phyloP scores from a whole-genome alignment of 2,888 invertebrate species.

The Chloroclysta siterata region DNA sequence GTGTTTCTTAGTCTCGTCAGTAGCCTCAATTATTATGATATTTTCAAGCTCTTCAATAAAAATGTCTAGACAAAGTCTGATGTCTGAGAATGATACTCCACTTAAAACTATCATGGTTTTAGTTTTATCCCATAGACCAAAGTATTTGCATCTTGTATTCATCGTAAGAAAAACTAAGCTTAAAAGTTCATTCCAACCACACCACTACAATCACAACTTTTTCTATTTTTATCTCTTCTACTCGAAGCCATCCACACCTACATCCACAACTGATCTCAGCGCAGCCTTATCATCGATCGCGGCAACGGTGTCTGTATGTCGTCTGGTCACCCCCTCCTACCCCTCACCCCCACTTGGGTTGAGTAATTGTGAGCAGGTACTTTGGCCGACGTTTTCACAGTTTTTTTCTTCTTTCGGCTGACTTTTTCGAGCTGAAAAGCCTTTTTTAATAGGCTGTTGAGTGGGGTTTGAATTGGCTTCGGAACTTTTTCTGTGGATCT shows the following conservation, averaged over 20 bases:
- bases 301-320: slow-evolving; percentile 62
- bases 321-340: slow-evolving; percentile 45
- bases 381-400: slow-evolving; percentile 45
- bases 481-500: slow-evolving; percentile 8
- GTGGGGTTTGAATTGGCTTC: slow-evolving; percentile 22
- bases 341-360: slow-evolving; percentile 53
- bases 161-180: no score
- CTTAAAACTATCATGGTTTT: no score
- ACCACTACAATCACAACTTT: no score
- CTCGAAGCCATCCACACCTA: slow-evolving; percentile 12
- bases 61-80: no score
- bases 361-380: slow-evolving; percentile 75
- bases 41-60: no score
- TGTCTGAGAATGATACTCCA: no score
- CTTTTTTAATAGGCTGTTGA: slow-evolving; percentile 32
- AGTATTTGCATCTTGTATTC: no score
- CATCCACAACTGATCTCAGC: slow-evolving; percentile 42
- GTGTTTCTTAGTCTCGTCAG: no score
- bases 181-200: no score
- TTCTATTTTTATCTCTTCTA: background rate
- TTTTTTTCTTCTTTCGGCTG: slow-evolving; percentile 35
- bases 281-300: slow-evolving; percentile 65
- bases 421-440: slow-evolving; percentile 31
- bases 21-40: no score
- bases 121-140: no score